These are phyloP conservation scores for Stegodyphus mimosarum DNA, from an alignment of 1,140 invertebrate species.

Conservation along the genomic window DNA sequence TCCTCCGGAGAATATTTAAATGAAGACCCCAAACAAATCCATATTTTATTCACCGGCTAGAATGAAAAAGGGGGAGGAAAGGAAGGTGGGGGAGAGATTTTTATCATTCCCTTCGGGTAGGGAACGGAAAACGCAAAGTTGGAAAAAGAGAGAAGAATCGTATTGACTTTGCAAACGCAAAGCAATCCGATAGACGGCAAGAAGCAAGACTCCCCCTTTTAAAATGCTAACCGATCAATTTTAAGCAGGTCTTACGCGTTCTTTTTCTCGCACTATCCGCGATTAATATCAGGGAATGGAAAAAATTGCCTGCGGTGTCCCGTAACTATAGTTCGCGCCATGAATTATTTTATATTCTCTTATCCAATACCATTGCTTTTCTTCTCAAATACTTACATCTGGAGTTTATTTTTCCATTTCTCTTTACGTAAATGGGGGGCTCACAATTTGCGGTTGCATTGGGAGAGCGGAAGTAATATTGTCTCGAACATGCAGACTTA, in stretches of 20 bases:
- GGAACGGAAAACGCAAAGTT: slow-evolving; percentile 29
- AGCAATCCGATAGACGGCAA: slow-evolving; percentile 20
- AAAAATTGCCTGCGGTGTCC: slow-evolving; percentile 39
- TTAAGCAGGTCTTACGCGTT: slow-evolving; percentile 32
- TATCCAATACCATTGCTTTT: too few species aligned
- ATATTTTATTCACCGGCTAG: slow-evolving; percentile 45
- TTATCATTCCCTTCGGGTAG: slow-evolving; percentile 15
- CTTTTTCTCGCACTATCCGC: background rate
- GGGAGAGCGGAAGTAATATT: background rate
- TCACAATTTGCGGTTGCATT: slow-evolving; percentile 10
- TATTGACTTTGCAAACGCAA: slow-evolving; percentile 24
- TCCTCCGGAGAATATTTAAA: slow-evolving; percentile 34
- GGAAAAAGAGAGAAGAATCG: background rate
- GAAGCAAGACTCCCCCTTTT: slow-evolving; percentile 6
- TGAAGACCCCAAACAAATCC: slow-evolving; percentile 47
- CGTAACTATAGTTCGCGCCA: slow-evolving; percentile 16
- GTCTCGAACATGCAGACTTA: background rate
- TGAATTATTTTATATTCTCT: slow-evolving; percentile 27
- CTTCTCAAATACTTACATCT: background rate
- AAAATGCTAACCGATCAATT: slow-evolving; percentile 39
- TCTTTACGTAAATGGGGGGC: slow-evolving; percentile 1
- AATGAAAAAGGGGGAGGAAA: slow-evolving; percentile 6
- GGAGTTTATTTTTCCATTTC: slow-evolving; percentile 17
- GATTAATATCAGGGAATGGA: slow-evolving; percentile 41
- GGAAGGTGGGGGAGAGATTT: slow-evolving; percentile 8